Evolutionary conservation across 2,888 invertebrate genomes (phyloP).

Genomic region (Stomorhina lunata): DNA sequence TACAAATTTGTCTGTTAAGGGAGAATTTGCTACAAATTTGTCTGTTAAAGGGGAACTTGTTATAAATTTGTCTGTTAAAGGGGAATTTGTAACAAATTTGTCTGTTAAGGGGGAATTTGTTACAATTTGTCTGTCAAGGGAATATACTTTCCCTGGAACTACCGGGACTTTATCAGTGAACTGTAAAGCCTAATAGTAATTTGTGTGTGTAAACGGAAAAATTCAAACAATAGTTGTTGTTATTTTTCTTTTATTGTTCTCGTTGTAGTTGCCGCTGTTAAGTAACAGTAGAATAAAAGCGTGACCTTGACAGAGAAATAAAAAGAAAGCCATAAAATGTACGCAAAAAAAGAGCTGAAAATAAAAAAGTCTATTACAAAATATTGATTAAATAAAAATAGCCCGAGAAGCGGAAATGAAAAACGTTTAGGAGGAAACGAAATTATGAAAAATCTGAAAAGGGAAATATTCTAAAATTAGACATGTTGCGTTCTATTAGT

Average conservation of each 20-base stretch:
- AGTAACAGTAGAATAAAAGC: neutral
- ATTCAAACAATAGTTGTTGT: neutral
- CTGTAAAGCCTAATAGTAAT: neutral
- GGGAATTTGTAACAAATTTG: too few species aligned
- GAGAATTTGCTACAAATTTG: too few species aligned
- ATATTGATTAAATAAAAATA: slow-evolving; percentile 33
- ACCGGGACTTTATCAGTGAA: neutral
- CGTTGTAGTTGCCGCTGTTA: slow-evolving; percentile 10
- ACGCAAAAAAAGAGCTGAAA: neutral
- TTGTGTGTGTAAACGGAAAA: neutral
- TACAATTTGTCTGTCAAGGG: too few species aligned
- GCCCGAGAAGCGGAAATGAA: neutral
- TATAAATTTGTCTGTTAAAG: too few species aligned
- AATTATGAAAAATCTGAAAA: neutral
- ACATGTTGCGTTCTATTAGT: too few species aligned
- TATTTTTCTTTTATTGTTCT: too few species aligned
- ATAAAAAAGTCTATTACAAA: neutral
- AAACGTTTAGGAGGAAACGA: neutral
- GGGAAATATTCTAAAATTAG: neutral
- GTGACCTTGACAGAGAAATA: slow-evolving; percentile 55
- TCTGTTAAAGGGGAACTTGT: too few species aligned
- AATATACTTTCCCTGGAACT: neutral
- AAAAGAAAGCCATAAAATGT: neutral
- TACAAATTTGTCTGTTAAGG: too few species aligned
- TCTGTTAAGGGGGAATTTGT: too few species aligned